Evolutionary conservation across 2,797 vertebrate species (phyloP), one percentile per base, ranked within the genome.

Genomic region (Synaphobranchus kaupii): DNA sequence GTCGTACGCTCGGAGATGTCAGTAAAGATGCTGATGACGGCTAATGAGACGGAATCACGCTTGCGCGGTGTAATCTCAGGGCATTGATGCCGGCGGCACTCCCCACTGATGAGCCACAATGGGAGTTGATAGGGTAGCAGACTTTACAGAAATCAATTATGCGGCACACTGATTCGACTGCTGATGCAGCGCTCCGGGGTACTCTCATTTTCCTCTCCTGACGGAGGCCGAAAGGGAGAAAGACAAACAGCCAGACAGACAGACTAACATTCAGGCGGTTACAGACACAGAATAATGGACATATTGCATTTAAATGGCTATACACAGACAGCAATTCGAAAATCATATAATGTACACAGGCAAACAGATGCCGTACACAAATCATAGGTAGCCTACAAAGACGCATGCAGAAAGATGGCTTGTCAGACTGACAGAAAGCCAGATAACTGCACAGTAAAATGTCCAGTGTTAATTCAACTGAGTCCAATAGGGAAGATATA

Each of bases 41-140:
- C 83, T 83, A 84, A 86, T 86, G 84, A 85, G 78, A 54, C 20
- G 83, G 73, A 89, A 87, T 78, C 22, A 20, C 25, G 60, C n/a
- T 52, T 68, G 84, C 85, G 34, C 66, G 48, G 80, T 31, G 71
- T 81, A 84, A 85, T 84, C 86, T 86, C 52, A 12, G 34, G 31
- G 85, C 89, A 90, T 87, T 88, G 86, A 89, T 25, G 86, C 85
- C 88, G 15, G 68, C 20, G 84, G 87, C 86, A 44, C 22, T 80
- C 60, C 83, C 85, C 31, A 85, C 84, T 52, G 68, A 82, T 47
- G 20, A 68, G 34, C 83, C 68, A 63, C 86, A 89, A 87, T 84
- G 84, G 71, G 78, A 91, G 87, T 85, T 89, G 89, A 87, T 87
- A 86, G 86, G 68, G 48, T 84, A 22, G 25, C 39, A 84, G 82